Base-by-base conservation (phyloP, 2,797 vertebrate genomes). In the Bovichtus diacanthus region DNA sequence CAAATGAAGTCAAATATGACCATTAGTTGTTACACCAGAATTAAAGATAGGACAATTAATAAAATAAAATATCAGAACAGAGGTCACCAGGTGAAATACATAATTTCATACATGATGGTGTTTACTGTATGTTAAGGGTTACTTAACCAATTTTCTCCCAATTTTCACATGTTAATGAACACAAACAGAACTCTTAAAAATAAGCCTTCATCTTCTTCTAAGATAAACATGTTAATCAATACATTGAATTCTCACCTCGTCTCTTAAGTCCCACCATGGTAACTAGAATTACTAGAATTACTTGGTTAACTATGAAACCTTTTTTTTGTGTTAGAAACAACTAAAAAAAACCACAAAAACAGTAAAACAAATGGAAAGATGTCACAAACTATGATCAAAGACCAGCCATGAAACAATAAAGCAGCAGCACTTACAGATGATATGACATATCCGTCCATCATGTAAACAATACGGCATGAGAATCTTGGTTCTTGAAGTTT, bases 371-470 rank as follows among this genome's bases (percentile, higher is more conserved):
- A 38, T 31, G 9, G 21, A 5, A 25, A 27, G 27, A 9, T 73
- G 6, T 61, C 21, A 44, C 39, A 69, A 74, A 69, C 21, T 11
- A 3, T 18, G 6, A 55, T 27, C 15, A 68, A 61, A 67, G 3
- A 49, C 4, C 11, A 56, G 58, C 55, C 10, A 34, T 49, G 1
- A 68, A 65, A 62, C 15, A 74, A 27, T n/a, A 31, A 82, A 89
- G 8, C 1, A 70, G 41, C 9, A 66, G 13, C 43, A 93, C 98
- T 99, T 91, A 99, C 97, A 92, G 97, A 90, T 86, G 97, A 90
- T 92, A 97, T 95, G 91, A 97, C 95, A 94, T 96, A 99, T 90
- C 96, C 95, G 85, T 99, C 98, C 98, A 99, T 99, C 93, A 94
- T 96, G 94, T 95, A 95, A 93, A 96, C 93, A 94, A 83, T 95